These are phyloP conservation scores for Acanthopagrus latus DNA, from an alignment of 2,797 vertebrate genomes.

Conservation along the genomic window DNA sequence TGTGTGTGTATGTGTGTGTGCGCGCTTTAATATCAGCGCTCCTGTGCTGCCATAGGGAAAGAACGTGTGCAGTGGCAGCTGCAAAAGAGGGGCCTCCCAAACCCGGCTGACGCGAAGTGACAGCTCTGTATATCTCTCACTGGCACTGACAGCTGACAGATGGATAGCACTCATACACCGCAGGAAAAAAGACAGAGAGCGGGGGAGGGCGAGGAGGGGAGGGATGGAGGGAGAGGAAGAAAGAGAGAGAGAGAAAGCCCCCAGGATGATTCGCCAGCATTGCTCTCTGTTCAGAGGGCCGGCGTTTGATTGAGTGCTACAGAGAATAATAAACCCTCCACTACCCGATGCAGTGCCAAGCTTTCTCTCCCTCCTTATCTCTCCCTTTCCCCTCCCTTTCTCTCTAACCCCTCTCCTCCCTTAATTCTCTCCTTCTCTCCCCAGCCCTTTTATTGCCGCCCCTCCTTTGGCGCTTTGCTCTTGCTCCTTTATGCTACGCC, in stretches of 20 bases:
- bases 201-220: constrained; percentile 33
- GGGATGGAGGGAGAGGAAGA: constrained; percentile 43
- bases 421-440: constrained; percentile 76
- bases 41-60: constrained; percentile 89
- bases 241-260: constrained; percentile 83
- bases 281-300: constrained; percentile 94
- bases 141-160: constrained; percentile 99
- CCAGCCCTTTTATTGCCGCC: constrained; percentile 75
- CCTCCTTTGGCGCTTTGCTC: constrained; percentile 75
- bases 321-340: constrained; percentile 95
- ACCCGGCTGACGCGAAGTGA: constrained; percentile 93
- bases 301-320: constrained; percentile 94
- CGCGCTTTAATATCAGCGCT: constrained; percentile 72
- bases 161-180: constrained; percentile 97
- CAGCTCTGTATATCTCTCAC: constrained; percentile 96
- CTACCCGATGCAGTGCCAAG: constrained; percentile 86
- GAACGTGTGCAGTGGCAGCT: constrained; percentile 90
- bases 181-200: constrained; percentile 81
- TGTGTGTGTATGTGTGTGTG: constrained; percentile 35
- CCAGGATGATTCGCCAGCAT: constrained; percentile 93
- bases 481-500: constrained; percentile 73
- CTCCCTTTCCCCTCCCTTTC: constrained; percentile 73
- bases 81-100: constrained; percentile 91
- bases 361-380: constrained; percentile 81
- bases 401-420: constrained; percentile 75